Evolutionary conservation across 30 jellyfish, hydroid and myxozoan species (phyloP), one percentile per base, ranked within the genome.

Genomic region (Aurelia aurita): DNA sequence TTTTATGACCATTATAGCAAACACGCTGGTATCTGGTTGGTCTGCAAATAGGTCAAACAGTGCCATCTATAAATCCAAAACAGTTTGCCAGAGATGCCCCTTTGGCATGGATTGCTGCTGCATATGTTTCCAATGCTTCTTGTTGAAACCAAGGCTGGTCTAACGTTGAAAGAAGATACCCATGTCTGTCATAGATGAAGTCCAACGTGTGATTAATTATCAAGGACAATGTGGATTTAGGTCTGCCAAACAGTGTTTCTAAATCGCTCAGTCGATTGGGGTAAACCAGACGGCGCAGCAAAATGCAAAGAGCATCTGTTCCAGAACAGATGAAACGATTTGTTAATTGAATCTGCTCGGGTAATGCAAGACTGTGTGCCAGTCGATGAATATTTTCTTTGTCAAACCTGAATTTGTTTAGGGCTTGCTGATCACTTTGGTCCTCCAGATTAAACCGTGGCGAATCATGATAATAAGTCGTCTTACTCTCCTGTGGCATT

Each of bases 141-240:
- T 58, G 69, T 58, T 58, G 69, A 58, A 58, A 58, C 69, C 69
- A 58, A 58, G 69, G 69, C 69, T 58, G 69, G 69, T 58, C 69
- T 32, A 58, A 58, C 69, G 25, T 58, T 58, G 69, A 58, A 16
- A 58, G 69, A 32, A 58, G 72, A 60, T 60, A 60, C 45, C 72
- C 72, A 60, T 60, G 72, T 19, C 72, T 60, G 72, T 60, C 47
- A n/a, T 60, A 60, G 3, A 60, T 60, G 72, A 60, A 60, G 32
- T 60, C 72, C 72, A 60, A 60, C 1, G 25, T 60, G 9, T 60
- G 32, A 60, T 60, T 60, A 32, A 16, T 39, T 14, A 60, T 60
- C 32, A 60, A 39, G 72, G 72, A 20, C 72, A 60, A 60, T 60
- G 72, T 1, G 31, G 72, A 60, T 60, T 60, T 60, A 60, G 72